Base-by-base conservation (phyloP, 2,888 invertebrate genomes). In the Drosophila fulvimacula region DNA sequence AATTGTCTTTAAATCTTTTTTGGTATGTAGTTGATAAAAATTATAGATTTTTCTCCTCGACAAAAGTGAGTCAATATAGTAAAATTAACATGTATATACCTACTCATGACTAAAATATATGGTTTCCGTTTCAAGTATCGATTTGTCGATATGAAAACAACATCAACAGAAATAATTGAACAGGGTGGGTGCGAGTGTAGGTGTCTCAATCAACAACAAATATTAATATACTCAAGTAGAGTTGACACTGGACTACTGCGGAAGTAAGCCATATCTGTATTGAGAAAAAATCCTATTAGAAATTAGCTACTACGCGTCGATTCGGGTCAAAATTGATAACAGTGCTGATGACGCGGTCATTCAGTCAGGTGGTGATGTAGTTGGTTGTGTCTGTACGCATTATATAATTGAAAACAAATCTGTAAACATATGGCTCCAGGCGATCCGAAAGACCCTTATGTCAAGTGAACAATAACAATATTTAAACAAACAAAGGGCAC, bases 331-430 rank as follows among this genome's bases (percentile, higher is more conserved):
- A 44, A 49, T n/a, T 56, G 73, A 68, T 64, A 68, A 69, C 36
- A 57, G 19, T 53, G 36, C 56, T 69, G 69, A 68, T 53, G 69
- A 67, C 49, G 62, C 63, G 62, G 21, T 69, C 60, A 66, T 32
- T 73, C 64, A 65, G 81, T 81, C 78, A 76, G 81, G 78, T 60
- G 68, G 70, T 64, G 55, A 36, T 59, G 46, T 38, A 52, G 46
- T 41, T 61, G 44, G 56, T 65, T 69, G 53, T 72, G 69, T 76
- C 61, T 69, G 77, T 67, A 36, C 69, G 70, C 69, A 84, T 84
- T 84, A 84, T 84, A 84, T 84, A 84, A 84, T 76, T 72, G 62
- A 55, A 74, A 80, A 69, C 59, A 64, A 49, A 60, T 66, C 58
- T 62, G 63, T 66, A 67, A 60, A 60, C 66, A 79, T 69, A 71